Evolutionary conservation across 2,797 vertebrate genomes (phyloP), one percentile per base, ranked within the genome.

Genomic region (Myotis pilosus): DNA sequence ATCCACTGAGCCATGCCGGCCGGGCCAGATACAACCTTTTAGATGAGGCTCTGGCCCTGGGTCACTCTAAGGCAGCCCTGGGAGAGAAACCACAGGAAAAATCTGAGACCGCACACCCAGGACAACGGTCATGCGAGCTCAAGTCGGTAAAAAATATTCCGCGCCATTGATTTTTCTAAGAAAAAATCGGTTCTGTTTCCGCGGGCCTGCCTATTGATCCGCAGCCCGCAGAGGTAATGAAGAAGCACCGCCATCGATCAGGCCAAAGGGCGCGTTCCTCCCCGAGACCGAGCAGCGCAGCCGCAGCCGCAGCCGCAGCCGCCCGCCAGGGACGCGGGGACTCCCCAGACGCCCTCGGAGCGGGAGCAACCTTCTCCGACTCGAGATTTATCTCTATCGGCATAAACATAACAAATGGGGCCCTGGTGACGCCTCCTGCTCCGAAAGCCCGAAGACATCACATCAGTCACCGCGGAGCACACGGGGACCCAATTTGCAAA

Each of bases 181-280:
- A 95, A 90, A 91, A 95, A 98, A 98, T 97, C 97, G 97, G 98
- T 98, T 98, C 97, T 97, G 96, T 97, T 96, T 97, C 98, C 96
- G 94, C 91, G 96, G 98, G 98, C 96, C 95, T 53, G 38, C 95
- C 96, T 97, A 98, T 98, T 96, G 98, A 98, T 98, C 97, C 66
- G 94, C 89, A 94, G 97, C 2, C 96, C 97, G 87, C 93, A 97
- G 97, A 97, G 97, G 97, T 98, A 98, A 98, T 98, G 98, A 98
- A 98, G 98, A 97, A 98, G 97, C 97, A 92, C 95, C 90, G 92
- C 92, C 97, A 98, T 98, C 98, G 97, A 98, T 98, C 98, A 98
- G 95, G 97, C 96, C 97, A 96, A 97, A 97, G 98, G 95, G 95
- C 97, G 94, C 97, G 97, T 97, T 93, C 91, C 95, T 97, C 93